Evolutionary conservation across 2,797 vertebrate species (phyloP).

Genomic region (Brachymystax lenok): DNA sequence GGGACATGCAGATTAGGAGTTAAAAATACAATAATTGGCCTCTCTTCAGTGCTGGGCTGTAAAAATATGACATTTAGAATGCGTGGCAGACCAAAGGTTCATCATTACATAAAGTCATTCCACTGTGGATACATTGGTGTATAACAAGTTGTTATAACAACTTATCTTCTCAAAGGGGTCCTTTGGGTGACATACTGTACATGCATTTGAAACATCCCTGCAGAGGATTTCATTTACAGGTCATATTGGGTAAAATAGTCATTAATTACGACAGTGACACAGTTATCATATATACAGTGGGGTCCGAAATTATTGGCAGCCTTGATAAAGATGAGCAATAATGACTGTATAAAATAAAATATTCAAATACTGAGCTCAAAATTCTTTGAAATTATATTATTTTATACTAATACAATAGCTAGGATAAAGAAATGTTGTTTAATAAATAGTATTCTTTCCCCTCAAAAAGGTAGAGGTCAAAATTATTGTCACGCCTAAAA

Average conservation of each 20-base stretch:
- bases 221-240: not conserved
- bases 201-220: too few relatives aligned
- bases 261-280: not conserved
- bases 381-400: too few relatives aligned
- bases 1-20: not conserved
- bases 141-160: not conserved
- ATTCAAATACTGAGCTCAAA: too few relatives aligned
- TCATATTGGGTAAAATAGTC: not conserved
- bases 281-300: too few relatives aligned
- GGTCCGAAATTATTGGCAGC: too few relatives aligned
- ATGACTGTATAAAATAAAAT: too few relatives aligned
- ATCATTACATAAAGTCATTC: not conserved
- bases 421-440: too few relatives aligned
- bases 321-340: too few relatives aligned
- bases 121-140: not conserved
- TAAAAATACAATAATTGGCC: not conserved
- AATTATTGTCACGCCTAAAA: too few relatives aligned
- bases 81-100: constrained; percentile 26
- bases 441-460: too few relatives aligned
- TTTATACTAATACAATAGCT: too few relatives aligned
- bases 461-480: too few relatives aligned
- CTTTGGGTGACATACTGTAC: not conserved
- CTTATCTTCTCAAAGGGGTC: not conserved
- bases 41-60: not conserved
- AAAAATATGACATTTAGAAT: not conserved